A percentile compares a stretch with the other conserved stretches of the same genome.
These are phyloP conservation scores for Nasonia longicornis DNA, from an alignment of 1,140 invertebrate species.

Conservation along the genomic window DNA sequence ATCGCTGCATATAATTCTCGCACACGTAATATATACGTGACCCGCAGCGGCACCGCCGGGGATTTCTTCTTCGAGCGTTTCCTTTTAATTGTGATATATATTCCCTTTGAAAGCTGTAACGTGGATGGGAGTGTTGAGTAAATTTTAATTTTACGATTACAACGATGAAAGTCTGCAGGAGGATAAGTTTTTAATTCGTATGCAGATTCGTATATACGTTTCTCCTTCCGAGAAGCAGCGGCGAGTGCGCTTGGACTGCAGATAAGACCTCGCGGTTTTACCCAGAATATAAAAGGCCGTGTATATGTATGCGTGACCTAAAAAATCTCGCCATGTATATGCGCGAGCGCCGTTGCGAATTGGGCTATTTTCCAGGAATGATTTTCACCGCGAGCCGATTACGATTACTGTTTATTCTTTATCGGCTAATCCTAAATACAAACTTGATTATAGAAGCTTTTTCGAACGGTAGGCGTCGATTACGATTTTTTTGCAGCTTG, in stretches of 20 bases:
- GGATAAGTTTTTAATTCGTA: background rate
- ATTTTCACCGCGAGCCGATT: background rate
- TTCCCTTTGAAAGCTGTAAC: background rate
- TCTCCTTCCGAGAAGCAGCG: background rate
- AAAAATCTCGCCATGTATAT: conserved; percentile 6
- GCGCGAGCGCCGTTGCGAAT: background rate
- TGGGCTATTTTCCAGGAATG: conserved; percentile 6
- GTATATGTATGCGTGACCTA: background rate
- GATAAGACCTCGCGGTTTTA: conserved; percentile 29
- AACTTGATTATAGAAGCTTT: too few species aligned
- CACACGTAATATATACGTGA: conserved; percentile 2
- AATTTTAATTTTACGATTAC: too few species aligned
- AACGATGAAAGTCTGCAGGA: too few species aligned
- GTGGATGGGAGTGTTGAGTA: too few species aligned
- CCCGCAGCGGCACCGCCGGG: background rate
- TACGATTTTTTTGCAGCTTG: too few species aligned
- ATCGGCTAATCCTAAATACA: too few species aligned
- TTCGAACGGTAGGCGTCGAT: too few species aligned
- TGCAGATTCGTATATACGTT: background rate
- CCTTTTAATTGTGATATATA: conserved; percentile 17
- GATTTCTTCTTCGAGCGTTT: conserved; percentile 12
- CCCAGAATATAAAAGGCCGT: conserved; percentile 14
- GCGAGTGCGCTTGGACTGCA: background rate
- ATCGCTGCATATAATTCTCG: conserved; percentile 28
- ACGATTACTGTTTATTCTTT: background rate